Base-by-base conservation (phyloP, 2,113 vertebrate species). In the Protobothrops flavoviridis region DNA sequence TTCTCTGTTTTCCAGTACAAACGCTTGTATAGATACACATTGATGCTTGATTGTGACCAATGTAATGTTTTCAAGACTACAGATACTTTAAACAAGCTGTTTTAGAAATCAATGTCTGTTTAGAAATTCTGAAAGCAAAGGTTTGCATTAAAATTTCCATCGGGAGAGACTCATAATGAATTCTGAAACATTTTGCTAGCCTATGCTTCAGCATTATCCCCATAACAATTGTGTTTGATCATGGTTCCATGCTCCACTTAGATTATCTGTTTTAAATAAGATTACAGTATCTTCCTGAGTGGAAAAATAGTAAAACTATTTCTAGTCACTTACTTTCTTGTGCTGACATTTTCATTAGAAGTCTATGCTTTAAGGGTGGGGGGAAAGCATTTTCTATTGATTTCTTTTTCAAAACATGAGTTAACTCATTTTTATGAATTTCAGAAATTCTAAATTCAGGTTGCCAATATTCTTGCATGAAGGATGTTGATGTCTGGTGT, bases 401-500 rank as follows among this genome's bases (percentile, higher is more conserved):
- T 96, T 96, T 91, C 45, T 95, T 92, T 74, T 94, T 92, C 87
- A 87, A 87, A 91, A 90, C 92, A 88, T 88, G 90, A 91, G 57
- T 88, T 92, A 92, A 94, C 85, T 85, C 90, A 92, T 94, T 91
- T 90, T 87, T 91, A 94, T 56, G 23, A 43, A 23, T 61, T 92
- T 95, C 48, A 69, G 94, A 95, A 96, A 94, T 94, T 88, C 64
- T 52, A 39, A 94, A 93, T 59, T 74, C 55, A 43, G 13, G 90
- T 91, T 96, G 94, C 96, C 94, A 89, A 95, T 96, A 88, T 95
- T 90, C 90, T 92, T 90, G 69, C 89, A 59, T 90, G 93, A 89
- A 92, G 88, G 29, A 88, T 89, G 43, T 92, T 69, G 57, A 93
- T 53, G 74, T n/a, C 24, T 92, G 57, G 87, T 26, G 87, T 91